Conservation (phyloP, 2,888 invertebrate species). For the Lepidocyrtinus sp. region DNA sequence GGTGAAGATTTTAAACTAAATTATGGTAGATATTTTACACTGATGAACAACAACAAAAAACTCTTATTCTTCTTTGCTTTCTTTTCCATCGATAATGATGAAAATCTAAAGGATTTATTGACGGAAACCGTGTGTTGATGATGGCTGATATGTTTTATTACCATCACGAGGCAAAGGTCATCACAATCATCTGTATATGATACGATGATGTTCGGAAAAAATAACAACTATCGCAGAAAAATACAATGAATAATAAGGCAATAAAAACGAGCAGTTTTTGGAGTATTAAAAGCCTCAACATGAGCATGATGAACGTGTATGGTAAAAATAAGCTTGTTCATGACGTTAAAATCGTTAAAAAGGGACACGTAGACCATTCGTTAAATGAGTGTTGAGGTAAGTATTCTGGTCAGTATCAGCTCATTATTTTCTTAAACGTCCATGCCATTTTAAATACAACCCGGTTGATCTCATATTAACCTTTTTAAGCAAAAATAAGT, state of each 20-base stretch:
- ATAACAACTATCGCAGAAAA: constrained; percentile 21
- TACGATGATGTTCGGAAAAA: no score
- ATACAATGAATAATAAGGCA: constrained; percentile 45
- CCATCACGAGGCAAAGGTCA: constrained; percentile 61
- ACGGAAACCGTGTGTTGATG: constrained; percentile 57
- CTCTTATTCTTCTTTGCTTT: neutral
- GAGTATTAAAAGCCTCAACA: constrained; percentile 7
- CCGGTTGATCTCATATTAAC: no score
- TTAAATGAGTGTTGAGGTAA: no score
- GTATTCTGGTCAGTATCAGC: no score
- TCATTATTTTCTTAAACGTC: no score
- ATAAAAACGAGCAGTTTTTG: constrained; percentile 7
- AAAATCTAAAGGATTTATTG: constrained; percentile 54
- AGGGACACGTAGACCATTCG: neutral
- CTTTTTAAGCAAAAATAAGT: no score
- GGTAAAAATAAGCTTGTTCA: constrained; percentile 1
- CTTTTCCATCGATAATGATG: constrained; percentile 27
- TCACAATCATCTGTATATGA: constrained; percentile 46
- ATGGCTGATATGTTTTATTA: constrained; percentile 61
- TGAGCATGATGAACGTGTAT: neutral
- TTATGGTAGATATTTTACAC: no score
- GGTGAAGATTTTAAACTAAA: no score
- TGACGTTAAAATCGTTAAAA: neutral
- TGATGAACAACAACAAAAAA: no score
- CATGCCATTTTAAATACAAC: no score